A percentile compares a stretch with the other conserved stretches of the same genome.
Conservation (phyloP, 2,888 invertebrate species). For the Acanthopleura granulata region DNA sequence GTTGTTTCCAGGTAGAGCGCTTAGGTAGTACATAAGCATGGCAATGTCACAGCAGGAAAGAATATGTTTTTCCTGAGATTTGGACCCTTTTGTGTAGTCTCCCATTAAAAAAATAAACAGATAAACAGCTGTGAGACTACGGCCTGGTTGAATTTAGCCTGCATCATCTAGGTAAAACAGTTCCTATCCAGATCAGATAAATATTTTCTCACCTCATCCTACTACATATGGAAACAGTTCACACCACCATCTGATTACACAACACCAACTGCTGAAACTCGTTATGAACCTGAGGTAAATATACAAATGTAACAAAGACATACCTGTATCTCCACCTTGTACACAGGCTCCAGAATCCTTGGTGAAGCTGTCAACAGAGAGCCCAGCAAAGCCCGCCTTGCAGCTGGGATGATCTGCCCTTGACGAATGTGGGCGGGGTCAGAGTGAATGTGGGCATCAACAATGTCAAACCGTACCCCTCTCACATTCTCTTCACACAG, state of each 20-base stretch:
- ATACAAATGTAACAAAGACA: conserved; percentile 66
- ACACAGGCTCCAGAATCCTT: conserved; percentile 97
- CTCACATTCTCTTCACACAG: conserved; percentile 98
- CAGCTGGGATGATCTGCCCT: conserved; percentile 99
- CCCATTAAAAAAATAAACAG: too few relatives aligned
- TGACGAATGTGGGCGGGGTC: conserved; percentile 99
- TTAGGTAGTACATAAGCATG: too few relatives aligned
- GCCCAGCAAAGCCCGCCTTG: conserved; percentile 96
- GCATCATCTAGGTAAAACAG: too few relatives aligned
- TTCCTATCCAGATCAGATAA: too few relatives aligned
- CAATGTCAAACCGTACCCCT: conserved; percentile 95
- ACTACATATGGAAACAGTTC: neutral
- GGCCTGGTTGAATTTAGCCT: too few relatives aligned
- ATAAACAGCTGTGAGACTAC: too few relatives aligned
- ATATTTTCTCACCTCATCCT: neutral
- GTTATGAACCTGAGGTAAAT: neutral
- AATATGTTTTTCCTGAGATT: too few relatives aligned
- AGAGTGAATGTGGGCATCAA: conserved; percentile 97
- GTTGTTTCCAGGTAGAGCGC: too few relatives aligned
- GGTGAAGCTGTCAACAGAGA: conserved; percentile 93
- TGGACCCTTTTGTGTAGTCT: too few relatives aligned
- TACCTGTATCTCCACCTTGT: conserved; percentile 98
- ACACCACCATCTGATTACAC: neutral
- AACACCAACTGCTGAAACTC: neutral
- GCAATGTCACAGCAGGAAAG: too few relatives aligned